These are phyloP conservation scores for Torymus tubicola DNA, from an alignment of 2,888 invertebrate genomes.

Conservation along the genomic window DNA sequence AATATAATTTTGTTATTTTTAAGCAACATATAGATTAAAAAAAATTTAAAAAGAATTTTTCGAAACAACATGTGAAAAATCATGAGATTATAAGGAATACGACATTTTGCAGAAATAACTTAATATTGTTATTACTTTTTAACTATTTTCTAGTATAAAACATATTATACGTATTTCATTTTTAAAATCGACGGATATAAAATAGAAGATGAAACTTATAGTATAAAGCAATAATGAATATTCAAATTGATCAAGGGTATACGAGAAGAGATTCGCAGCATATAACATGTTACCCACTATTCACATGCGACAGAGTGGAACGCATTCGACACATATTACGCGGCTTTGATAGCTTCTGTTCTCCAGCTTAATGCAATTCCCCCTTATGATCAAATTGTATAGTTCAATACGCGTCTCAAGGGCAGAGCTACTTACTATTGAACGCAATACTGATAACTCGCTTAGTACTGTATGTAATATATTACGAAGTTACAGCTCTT, in stretches of 20 bases:
- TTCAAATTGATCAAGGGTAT: slow-evolving; percentile 3
- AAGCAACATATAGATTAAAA: too few relatives aligned
- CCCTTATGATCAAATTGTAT: slow-evolving; percentile 23
- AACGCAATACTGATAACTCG: too few relatives aligned
- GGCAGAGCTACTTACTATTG: neutral
- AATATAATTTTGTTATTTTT: too few relatives aligned
- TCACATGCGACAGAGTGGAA: slow-evolving; percentile 23
- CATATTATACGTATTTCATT: neutral
- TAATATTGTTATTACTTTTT: too few relatives aligned
- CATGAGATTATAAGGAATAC: too few relatives aligned
- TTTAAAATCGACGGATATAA: neutral
- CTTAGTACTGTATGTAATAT: neutral
- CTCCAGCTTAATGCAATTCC: slow-evolving; percentile 20
- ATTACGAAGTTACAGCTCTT: neutral
- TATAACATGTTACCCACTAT: neutral
- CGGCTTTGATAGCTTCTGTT: slow-evolving; percentile 23
- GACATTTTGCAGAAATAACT: too few relatives aligned
- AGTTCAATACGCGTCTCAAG: slow-evolving; percentile 30
- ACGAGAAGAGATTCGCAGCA: neutral
- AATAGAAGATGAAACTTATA: slow-evolving; percentile 17
- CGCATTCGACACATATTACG: slow-evolving; percentile 22
- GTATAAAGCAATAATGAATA: slow-evolving; percentile 7
- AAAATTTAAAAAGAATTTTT: too few relatives aligned
- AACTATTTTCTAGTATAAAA: neutral
- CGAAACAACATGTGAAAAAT: too few relatives aligned